These are phyloP conservation scores for Cryptotermes secundus DNA, from an alignment of 1,140 invertebrate species.

Conservation along the genomic window DNA sequence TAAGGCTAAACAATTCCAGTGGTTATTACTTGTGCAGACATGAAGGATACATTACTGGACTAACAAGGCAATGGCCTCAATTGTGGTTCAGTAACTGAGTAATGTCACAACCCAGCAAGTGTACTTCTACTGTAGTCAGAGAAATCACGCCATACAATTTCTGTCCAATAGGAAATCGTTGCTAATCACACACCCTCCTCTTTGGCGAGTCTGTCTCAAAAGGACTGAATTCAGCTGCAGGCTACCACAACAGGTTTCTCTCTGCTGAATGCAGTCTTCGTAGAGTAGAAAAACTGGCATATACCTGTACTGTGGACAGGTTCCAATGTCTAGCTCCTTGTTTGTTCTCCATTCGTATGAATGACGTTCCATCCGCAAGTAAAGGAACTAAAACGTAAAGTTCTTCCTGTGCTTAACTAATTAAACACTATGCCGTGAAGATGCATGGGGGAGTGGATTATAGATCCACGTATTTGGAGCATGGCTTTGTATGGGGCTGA, in stretches of 20 bases:
- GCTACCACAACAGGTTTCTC: background rate
- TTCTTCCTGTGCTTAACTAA: too few species aligned
- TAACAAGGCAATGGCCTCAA: too few species aligned
- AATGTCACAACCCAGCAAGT: too few species aligned
- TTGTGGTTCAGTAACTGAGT: background rate
- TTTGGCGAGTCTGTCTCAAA: background rate
- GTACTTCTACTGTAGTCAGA: background rate
- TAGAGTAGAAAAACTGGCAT: background rate
- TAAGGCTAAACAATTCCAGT: too few species aligned
- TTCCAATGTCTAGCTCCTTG: background rate
- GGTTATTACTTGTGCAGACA: too few species aligned
- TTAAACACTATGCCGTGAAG: too few species aligned
- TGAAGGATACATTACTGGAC: too few species aligned
- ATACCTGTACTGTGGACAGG: background rate
- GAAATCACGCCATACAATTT: background rate
- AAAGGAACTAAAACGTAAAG: too few species aligned
- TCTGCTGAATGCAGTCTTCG: background rate
- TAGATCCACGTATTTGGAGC: too few species aligned
- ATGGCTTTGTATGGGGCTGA: too few species aligned
- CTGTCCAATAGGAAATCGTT: background rate
- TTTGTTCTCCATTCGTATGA: background rate
- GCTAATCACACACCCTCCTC: background rate
- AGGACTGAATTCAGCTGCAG: background rate
- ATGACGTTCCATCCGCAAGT: too few species aligned
- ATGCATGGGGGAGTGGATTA: too few species aligned